phyloP scores from a whole-genome alignment of 2,888 invertebrate species.

The Halictus ligatus region DNA sequence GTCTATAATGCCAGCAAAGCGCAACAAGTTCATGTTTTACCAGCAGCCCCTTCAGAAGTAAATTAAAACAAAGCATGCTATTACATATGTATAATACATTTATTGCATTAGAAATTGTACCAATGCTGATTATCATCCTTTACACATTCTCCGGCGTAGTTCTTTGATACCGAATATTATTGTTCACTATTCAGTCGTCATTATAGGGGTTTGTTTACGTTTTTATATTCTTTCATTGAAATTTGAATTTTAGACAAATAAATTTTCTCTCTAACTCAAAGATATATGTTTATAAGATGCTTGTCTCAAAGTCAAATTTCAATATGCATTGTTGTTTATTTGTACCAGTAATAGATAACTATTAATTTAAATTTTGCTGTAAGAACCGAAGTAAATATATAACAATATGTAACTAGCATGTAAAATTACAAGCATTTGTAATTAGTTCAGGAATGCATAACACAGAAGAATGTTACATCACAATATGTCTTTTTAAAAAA shows the following conservation, averaged over 20 bases:
- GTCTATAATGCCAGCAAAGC: conserved; percentile 97
- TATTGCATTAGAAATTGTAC: conserved; percentile 37
- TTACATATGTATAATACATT: conserved; percentile 44
- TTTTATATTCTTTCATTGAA: conserved; percentile 40
- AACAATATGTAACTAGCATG: conserved; percentile 58
- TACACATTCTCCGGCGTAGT: conserved; percentile 36
- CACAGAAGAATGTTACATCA: conserved; percentile 14
- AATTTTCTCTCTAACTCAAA: conserved; percentile 7
- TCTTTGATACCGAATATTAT: conserved; percentile 34
- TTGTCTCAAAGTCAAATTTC: conserved; percentile 47
- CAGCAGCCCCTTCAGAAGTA: conserved; percentile 79
- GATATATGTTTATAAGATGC: conserved; percentile 33
- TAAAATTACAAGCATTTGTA: conserved; percentile 39
- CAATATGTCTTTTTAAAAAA: conserved; percentile 18
- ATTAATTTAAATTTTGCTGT: conserved; percentile 50
- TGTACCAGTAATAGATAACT: conserved; percentile 25
- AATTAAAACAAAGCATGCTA: conserved; percentile 65
- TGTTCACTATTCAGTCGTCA: conserved; percentile 26
- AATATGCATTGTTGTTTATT: conserved; percentile 23
- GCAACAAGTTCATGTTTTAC: conserved; percentile 94
- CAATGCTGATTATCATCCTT: conserved; percentile 38
- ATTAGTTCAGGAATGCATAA: conserved; percentile 31
- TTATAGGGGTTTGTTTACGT: conserved; percentile 32
- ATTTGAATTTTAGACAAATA: conserved; percentile 42
- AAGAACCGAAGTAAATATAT: conserved; percentile 49